Conservation (phyloP, 2,797 vertebrate genomes). For the Novumbra hubbsi region DNA sequence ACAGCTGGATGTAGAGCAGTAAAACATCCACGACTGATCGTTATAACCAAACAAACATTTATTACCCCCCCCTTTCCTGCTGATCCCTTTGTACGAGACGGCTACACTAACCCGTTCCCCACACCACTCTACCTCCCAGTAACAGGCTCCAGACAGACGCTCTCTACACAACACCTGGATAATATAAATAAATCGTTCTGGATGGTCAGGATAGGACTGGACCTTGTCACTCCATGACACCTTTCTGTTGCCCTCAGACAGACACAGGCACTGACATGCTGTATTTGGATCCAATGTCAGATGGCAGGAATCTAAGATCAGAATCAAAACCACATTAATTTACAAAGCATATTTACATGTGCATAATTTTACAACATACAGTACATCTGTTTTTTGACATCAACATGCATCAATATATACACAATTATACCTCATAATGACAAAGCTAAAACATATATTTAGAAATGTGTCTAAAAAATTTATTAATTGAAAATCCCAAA, state of each 20-base stretch:
- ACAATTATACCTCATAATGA: no score
- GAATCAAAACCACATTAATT: not conserved
- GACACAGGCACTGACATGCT: not conserved
- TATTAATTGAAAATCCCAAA: no score
- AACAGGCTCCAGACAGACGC: not conserved
- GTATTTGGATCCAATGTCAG: constrained; percentile 1
- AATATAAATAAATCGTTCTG: not conserved
- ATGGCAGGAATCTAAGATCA: not conserved
- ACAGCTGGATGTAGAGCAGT: not conserved
- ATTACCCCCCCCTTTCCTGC: not conserved
- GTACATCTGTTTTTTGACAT: no score
- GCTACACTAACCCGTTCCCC: not conserved
- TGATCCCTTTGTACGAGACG: not conserved
- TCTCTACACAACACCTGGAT: not conserved
- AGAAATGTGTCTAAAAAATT: no score
- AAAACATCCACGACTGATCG: not conserved
- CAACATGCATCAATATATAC: no score
- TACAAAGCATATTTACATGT: no score
- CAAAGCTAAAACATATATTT: no score
- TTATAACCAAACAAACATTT: not conserved
- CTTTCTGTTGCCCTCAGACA: not conserved
- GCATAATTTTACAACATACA: no score
- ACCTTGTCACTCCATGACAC: not conserved
- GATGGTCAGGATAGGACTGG: not conserved
- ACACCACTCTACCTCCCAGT: not conserved